phyloP scores from a whole-genome alignment of 2,113 vertebrate species.

The Leiothrix lutea region DNA sequence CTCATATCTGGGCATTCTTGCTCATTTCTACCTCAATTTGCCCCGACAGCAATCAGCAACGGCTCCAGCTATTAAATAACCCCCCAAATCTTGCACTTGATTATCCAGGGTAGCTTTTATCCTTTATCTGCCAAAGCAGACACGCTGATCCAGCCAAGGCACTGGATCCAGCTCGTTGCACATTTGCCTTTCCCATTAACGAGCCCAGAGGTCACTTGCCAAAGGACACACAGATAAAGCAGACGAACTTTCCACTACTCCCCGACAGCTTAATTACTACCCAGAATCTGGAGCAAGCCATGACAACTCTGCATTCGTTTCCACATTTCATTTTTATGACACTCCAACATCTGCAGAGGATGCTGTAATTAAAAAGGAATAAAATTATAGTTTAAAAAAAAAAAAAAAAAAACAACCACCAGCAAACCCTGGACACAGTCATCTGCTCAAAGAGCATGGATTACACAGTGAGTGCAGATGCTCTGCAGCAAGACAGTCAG shows the following conservation, averaged over 20 bases:
- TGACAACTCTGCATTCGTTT: not conserved
- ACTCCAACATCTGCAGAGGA: slow-evolving; percentile 26
- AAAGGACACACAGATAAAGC: not conserved
- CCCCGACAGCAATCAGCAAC: not conserved
- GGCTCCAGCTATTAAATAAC: not conserved
- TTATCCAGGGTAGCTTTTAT: not conserved
- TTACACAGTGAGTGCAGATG: not conserved
- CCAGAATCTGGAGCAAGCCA: not conserved
- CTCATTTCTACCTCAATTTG: not conserved
- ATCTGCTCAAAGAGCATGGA: not conserved
- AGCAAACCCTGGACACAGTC: not conserved
- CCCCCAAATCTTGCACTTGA: not conserved
- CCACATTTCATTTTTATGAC: slow-evolving; percentile 7
- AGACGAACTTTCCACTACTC: not conserved
- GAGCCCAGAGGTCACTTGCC: not conserved
- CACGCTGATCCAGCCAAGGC: not conserved
- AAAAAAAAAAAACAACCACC: too few species aligned
- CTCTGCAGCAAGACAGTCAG: not conserved
- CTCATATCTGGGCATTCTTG: not conserved
- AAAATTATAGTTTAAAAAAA: not conserved
- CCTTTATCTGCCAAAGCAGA: not conserved
- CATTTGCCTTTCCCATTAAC: not conserved
- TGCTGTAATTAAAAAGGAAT: slow-evolving; percentile 35
- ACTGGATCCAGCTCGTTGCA: not conserved
- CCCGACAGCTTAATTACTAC: not conserved